These are phyloP conservation scores for Cynaeus angustus DNA, from an alignment of 2,888 invertebrate species.

Conservation along the genomic window DNA sequence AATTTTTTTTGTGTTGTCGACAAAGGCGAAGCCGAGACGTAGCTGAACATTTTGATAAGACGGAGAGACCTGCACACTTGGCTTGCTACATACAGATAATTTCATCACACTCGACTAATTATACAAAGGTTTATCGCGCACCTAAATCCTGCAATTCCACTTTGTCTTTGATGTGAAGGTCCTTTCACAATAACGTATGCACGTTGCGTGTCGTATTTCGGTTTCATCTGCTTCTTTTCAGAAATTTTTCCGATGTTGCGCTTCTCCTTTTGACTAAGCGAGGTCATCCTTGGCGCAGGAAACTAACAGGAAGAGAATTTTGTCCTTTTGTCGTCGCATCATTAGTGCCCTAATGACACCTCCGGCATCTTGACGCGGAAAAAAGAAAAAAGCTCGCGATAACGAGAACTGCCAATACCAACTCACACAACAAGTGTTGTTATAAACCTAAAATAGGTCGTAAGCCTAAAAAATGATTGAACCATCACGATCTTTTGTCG, in stretches of 20 bases:
- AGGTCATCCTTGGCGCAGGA: conserved; percentile 41
- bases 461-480: no score
- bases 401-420: conserved; percentile 27
- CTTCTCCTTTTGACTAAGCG: conserved; percentile 25
- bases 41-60: conserved; percentile 18
- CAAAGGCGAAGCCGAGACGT: no score
- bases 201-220: conserved; percentile 7
- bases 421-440: not conserved
- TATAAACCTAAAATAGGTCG: no score
- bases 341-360: conserved; percentile 56
- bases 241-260: conserved; percentile 20
- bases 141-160: conserved; percentile 34
- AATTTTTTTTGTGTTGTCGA: no score
- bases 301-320: conserved; percentile 48
- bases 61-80: conserved; percentile 36
- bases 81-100: conserved; percentile 40
- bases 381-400: conserved; percentile 34
- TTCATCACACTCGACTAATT: conserved; percentile 40
- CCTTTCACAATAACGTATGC: conserved; percentile 29
- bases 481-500: no score
- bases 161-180: conserved; percentile 19
- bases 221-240: conserved; percentile 1
- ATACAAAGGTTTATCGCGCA: conserved; percentile 40
- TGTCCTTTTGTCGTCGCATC: conserved; percentile 54
- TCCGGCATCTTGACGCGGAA: conserved; percentile 49